Percentiles rank a stretch among this genome's conserved stretches.
Conservation (phyloP, 2,888 invertebrate species). For the Polietes domitor region DNA sequence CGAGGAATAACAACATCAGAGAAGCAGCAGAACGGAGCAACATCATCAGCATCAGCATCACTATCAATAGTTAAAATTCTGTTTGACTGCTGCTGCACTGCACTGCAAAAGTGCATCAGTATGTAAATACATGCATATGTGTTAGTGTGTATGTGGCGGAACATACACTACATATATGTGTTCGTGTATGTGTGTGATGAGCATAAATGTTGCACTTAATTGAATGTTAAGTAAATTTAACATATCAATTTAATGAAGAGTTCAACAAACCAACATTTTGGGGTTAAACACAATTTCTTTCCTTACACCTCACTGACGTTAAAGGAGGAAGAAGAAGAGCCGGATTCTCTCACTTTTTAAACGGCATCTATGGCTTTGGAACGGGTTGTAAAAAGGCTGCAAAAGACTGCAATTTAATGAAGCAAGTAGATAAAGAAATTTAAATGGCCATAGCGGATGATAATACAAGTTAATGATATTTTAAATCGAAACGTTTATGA, state of each 20-base stretch:
- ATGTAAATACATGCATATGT: neutral
- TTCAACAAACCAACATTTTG: slow-evolving; percentile 44
- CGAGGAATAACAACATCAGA: neutral
- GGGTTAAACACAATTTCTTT: slow-evolving; percentile 41
- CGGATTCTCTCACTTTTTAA: no score
- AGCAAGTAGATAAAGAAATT: neutral
- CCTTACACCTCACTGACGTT: slow-evolving; percentile 38
- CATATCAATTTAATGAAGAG: slow-evolving; percentile 51
- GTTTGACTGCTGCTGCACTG: neutral
- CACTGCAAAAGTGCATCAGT: neutral
- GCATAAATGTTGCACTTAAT: slow-evolving; percentile 45
- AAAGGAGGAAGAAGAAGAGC: neutral
- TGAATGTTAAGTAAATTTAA: slow-evolving; percentile 54
- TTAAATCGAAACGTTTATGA: no score
- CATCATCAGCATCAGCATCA: slow-evolving; percentile 1
- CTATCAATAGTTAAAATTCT: slow-evolving; percentile 39
- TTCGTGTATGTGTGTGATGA: neutral
- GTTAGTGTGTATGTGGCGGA: neutral
- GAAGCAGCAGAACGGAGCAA: neutral
- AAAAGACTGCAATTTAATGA: slow-evolving; percentile 10
- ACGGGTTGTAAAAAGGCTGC: neutral
- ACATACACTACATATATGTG: no score
- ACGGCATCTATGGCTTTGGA: no score
- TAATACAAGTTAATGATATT: no score
- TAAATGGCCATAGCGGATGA: no score